Base-by-base conservation (phyloP, 2,113 vertebrate species). In the Astatotilapia flaviijosephi region DNA sequence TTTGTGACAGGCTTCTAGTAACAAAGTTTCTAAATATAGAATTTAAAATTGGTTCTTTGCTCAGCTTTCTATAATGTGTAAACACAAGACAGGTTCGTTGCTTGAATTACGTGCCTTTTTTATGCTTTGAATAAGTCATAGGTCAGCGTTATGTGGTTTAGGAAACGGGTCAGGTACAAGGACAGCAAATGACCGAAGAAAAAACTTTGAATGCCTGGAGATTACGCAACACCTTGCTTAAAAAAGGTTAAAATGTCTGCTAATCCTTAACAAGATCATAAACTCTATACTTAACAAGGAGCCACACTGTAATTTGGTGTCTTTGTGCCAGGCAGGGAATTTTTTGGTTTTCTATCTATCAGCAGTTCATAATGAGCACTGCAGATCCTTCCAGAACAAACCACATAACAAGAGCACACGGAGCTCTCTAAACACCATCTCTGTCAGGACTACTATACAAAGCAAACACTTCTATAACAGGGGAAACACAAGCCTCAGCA, bases 381-480 rank as follows among this genome's bases (percentile, higher is more conserved):
- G 80, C 42, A 19, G 68, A 56, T 90, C 55, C 49, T 75, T 91
- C 49, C 86, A 79, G 80, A 87, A 80, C n/a, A 19, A 3, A 45
- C 33, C 53, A 80, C 13, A 84, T 35, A 84, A 84, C 42, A 9
- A 75, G 81, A 88, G 49, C 56, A 45, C 47, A 73, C 70, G 19
- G 7, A 4, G 21, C 55, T 82, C 87, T 26, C 88, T 15, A 70
- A 82, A 88, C 81, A 82, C 45, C 31, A 10, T 5, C 33, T 12
- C 9, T 26, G 51, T 65, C 12, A 14, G 54, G 55, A 88, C 86
- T 92, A 85, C 60, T 37, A 68, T 5, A 92, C 55, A 85, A 88
- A 90, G 7, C 31, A 83, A 93, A 3, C 42, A 83, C 5, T n/a
- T 83, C 86, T 85, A 56, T 86, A 88, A 70, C 84, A 56, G 70